A percentile compares a stretch with the other conserved stretches of the same genome.
These are phyloP conservation scores for Acyrthosiphon pisum DNA, from an alignment of 1,140 invertebrate genomes.

Conservation along the genomic window DNA sequence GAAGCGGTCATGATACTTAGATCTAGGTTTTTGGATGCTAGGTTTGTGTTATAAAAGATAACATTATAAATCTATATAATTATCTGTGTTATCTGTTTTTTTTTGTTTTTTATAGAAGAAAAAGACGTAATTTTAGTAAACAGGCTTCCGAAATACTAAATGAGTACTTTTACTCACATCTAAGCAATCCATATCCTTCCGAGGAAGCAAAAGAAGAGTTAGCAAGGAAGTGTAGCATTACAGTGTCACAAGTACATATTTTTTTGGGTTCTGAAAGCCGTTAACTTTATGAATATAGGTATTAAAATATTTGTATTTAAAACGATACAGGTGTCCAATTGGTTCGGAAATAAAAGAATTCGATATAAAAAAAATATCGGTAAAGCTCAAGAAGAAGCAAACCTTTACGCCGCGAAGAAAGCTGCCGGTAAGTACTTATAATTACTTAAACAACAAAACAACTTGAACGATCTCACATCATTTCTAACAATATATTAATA, in stretches of 20 bases:
- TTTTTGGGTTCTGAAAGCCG: not conserved
- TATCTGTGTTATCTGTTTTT: not conserved
- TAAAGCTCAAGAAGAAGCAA: slow-evolving; percentile 99
- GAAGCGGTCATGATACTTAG: slow-evolving; percentile 99
- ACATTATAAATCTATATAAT: not conserved
- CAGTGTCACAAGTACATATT: slow-evolving; percentile 83
- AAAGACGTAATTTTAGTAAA: slow-evolving; percentile 99
- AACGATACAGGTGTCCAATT: slow-evolving; percentile 86
- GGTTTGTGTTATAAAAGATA: slow-evolving; percentile 64
- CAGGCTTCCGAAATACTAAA: slow-evolving; percentile 99
- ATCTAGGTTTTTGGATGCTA: slow-evolving; percentile 92
- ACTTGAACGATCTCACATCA: not conserved
- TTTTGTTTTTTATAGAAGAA: slow-evolving; percentile 74
- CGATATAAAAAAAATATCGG: slow-evolving; percentile 99
- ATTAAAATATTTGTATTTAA: not conserved
- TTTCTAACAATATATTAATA: not conserved
- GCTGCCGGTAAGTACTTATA: slow-evolving; percentile 79
- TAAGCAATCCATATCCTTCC: slow-evolving; percentile 99
- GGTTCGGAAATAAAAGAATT: slow-evolving; percentile 99
- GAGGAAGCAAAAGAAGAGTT: slow-evolving; percentile 99
- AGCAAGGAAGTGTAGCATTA: slow-evolving; percentile 99
- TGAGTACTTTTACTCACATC: slow-evolving; percentile 99
- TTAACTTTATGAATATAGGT: not conserved
- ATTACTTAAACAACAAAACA: not conserved
- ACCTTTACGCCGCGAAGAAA: slow-evolving; percentile 98